These are phyloP conservation scores for Oophaga sylvatica DNA, from an alignment of 2,797 vertebrate species.

Conservation along the genomic window DNA sequence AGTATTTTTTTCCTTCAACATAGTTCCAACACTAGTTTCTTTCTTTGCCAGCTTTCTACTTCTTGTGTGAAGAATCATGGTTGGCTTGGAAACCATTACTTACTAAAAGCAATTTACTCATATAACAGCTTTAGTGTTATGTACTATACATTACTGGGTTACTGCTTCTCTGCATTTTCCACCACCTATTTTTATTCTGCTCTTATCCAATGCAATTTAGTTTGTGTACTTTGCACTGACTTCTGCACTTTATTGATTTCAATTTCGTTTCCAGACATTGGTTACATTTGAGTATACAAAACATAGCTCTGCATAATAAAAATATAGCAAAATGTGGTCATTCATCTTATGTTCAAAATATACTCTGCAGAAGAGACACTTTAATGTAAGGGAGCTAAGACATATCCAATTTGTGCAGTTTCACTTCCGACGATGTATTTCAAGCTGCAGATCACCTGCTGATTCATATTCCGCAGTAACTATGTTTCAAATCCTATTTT, in stretches of 20 bases:
- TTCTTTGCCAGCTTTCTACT: constrained; percentile 22
- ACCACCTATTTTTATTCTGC: constrained; percentile 57
- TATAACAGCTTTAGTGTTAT: constrained; percentile 59
- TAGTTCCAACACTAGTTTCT: background rate
- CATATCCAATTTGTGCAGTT: constrained; percentile 40
- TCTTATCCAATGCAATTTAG: constrained; percentile 59
- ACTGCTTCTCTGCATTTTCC: constrained; percentile 61
- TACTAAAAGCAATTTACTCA: constrained; percentile 58
- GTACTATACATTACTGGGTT: constrained; percentile 62
- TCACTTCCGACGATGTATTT: constrained; percentile 43
- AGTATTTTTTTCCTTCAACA: background rate
- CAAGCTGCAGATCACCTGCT: constrained; percentile 41
- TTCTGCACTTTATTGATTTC: constrained; percentile 56
- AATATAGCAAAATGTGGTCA: constrained; percentile 41
- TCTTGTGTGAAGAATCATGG: constrained; percentile 54
- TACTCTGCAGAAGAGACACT: constrained; percentile 36
- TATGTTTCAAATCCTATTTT: constrained; percentile 37
- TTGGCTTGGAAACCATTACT: constrained; percentile 63
- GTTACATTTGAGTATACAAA: constrained; percentile 55
- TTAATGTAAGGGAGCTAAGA: constrained; percentile 46
- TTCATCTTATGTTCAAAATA: constrained; percentile 44
- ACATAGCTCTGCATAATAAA: constrained; percentile 58
- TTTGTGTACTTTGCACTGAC: constrained; percentile 61
- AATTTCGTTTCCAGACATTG: constrained; percentile 60
- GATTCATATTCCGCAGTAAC: constrained; percentile 45